Evolutionary conservation across 2,113 vertebrate genomes (phyloP), one percentile per base, ranked within the genome.

Genomic region (Gambusia holbrooki): DNA sequence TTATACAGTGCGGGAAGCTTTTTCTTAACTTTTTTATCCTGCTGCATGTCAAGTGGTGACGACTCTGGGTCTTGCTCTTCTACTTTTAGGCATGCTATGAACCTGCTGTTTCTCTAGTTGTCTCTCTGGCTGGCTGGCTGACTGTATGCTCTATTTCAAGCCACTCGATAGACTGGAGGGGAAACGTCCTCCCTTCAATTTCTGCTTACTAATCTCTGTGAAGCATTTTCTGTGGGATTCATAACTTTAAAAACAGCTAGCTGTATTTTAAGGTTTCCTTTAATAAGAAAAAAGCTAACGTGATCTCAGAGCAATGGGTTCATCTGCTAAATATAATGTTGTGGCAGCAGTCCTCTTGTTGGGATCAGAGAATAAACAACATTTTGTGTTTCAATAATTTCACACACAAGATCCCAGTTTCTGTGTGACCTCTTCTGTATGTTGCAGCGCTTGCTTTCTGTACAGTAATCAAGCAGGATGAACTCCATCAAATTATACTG

Each of bases 11-110:
- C 72, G 29, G 83, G 85, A 77, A 68, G 80, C 81, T 77, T 87
- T 84, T 80, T 87, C 77, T 88, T 76, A n/a, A 83, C 87, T 80
- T 74, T 90, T 83, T 83, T 76, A 82, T 81, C 89, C 81, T 91
- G 91, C 90, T 95, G 94, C 94, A 95, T 95, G 95, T 91, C 67
- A 42, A 89, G 87, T 90, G 89, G 79, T 88, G 91, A 90, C 85
- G 70, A 85, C 84, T 82, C 66, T 72, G 80, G 86, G 88, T 87
- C 91, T 93, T 92, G 94, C 93, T 94, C 87, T 84, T 84, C 82
- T 80, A 86, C 58, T 77, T 87, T 74, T 76, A 92, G 93, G 94
- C 93, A 94, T 95, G 94, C 92, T 91, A 58, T 86, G 85, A 88
- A 87, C 82, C 89, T 87, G 90, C 90, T 90, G 83, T 87, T 87